phyloP scores from a whole-genome alignment of 2,113 vertebrate species.

The Aphelocoma coerulescens region DNA sequence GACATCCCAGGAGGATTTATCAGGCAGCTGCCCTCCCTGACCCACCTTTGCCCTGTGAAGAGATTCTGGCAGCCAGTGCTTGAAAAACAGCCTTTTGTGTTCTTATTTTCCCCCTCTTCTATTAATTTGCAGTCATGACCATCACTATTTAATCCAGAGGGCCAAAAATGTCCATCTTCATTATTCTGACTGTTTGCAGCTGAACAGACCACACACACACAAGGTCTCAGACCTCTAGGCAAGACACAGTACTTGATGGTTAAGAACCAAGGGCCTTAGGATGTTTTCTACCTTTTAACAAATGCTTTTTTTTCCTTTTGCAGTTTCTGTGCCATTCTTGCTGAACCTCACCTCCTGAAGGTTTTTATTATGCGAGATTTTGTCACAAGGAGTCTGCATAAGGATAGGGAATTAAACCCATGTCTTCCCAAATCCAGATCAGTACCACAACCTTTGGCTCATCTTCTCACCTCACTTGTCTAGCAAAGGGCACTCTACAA shows the following conservation, averaged over 20 bases:
- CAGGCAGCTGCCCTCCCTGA: not conserved
- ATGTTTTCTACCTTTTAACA: constrained; percentile 3
- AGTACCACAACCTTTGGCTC: constrained; percentile 25
- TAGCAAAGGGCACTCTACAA: not conserved
- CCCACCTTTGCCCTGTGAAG: constrained; percentile 14
- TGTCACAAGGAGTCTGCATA: not conserved
- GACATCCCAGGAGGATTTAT: not conserved
- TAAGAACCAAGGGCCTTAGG: not conserved
- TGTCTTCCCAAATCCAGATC: constrained; percentile 9
- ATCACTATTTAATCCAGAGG: not conserved
- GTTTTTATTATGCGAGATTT: not conserved
- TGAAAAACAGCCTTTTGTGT: constrained; percentile 10
- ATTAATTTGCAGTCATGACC: constrained; percentile 9
- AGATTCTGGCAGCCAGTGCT: not conserved
- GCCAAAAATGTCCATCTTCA: not conserved
- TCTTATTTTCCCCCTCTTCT: not conserved
- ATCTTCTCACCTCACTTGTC: not conserved
- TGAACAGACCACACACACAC: not conserved
- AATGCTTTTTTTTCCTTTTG: not conserved
- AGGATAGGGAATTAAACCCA: not conserved
- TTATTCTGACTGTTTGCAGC: constrained; percentile 10
- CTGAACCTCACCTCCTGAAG: not conserved
- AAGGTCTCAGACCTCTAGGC: not conserved
- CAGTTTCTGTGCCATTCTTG: not conserved
- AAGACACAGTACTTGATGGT: not conserved